Conservation (phyloP, 2,888 invertebrate species). For the Andricus quercusramuli region DNA sequence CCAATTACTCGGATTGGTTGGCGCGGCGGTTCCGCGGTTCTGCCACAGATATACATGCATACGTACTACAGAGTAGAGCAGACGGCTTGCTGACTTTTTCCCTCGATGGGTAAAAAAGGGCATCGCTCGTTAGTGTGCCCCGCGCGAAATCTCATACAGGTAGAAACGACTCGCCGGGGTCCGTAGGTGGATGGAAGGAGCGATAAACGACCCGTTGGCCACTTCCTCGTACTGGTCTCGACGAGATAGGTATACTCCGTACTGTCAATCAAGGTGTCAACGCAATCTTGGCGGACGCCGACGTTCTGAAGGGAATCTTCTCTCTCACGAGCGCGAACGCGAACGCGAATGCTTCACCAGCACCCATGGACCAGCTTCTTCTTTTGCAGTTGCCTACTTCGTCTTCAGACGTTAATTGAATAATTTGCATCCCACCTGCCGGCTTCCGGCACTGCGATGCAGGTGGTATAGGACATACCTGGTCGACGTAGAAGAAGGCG, state of each 20-base stretch:
- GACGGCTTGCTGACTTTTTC: conserved; percentile 15
- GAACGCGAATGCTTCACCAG: neutral
- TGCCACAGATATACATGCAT: conserved; percentile 13
- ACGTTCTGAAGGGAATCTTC: conserved; percentile 27
- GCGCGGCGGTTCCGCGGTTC: conserved; percentile 17
- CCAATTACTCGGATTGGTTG: conserved; percentile 23
- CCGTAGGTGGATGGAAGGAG: conserved; percentile 37
- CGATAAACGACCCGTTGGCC: conserved; percentile 40
- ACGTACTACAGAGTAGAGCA: conserved; percentile 13
- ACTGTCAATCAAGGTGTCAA: conserved; percentile 71
- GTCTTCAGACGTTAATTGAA: conserved; percentile 71
- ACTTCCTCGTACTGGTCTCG: conserved; percentile 43
- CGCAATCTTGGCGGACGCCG: conserved; percentile 63
- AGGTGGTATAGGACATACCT: conserved; percentile 40
- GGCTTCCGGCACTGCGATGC: conserved; percentile 62
- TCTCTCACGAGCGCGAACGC: conserved; percentile 2
- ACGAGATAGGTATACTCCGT: conserved; percentile 47
- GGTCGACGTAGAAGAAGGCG: conserved; percentile 21
- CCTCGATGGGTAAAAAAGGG: conserved; percentile 10
- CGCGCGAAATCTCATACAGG: conserved; percentile 37
- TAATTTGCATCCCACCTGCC: conserved; percentile 73
- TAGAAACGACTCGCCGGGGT: conserved; percentile 26
- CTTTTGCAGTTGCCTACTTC: conserved; percentile 41
- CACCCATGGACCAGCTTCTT: conserved; percentile 10
- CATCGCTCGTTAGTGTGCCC: conserved; percentile 41